Conservation (phyloP, 1,140 invertebrate genomes). For the Idris sp. region DNA sequence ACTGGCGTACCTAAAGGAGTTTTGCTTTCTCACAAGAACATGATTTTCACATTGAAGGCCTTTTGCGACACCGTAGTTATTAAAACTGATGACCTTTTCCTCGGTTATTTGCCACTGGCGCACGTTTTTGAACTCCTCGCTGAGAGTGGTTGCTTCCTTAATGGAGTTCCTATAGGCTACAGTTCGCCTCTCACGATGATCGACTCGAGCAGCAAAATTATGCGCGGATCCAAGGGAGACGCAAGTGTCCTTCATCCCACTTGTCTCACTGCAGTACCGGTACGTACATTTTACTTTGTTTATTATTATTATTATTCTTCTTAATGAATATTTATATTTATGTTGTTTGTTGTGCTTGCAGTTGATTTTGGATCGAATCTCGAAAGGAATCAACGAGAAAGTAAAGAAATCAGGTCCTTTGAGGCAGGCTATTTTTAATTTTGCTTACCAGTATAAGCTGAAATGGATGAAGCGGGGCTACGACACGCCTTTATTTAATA, state of each 20-base stretch:
- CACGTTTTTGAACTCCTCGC: constrained; percentile 97
- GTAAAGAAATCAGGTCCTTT: constrained; percentile 87
- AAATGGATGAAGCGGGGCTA: constrained; percentile 91
- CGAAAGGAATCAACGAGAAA: constrained; percentile 96
- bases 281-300: constrained; percentile 78
- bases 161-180: constrained; percentile 97
- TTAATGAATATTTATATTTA: no score
- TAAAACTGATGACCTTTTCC: constrained; percentile 87
- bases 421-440: constrained; percentile 90
- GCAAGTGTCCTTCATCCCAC: constrained; percentile 94
- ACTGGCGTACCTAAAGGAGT: constrained; percentile 95
- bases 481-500: constrained; percentile 89
- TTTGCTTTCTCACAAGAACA: constrained; percentile 92
- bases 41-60: constrained; percentile 91
- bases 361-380: constrained; percentile 96
- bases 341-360: no score
- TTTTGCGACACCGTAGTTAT: constrained; percentile 89
- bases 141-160: constrained; percentile 85
- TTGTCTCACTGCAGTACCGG: constrained; percentile 96
- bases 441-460: constrained; percentile 94
- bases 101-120: constrained; percentile 97
- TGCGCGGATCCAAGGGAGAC: constrained; percentile 93
- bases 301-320: no score
- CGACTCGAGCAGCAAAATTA: constrained; percentile 97
- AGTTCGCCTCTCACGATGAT: constrained; percentile 96